These are phyloP conservation scores for Bombyx mandarina DNA, from an alignment of 1,140 invertebrate species.

Conservation along the genomic window DNA sequence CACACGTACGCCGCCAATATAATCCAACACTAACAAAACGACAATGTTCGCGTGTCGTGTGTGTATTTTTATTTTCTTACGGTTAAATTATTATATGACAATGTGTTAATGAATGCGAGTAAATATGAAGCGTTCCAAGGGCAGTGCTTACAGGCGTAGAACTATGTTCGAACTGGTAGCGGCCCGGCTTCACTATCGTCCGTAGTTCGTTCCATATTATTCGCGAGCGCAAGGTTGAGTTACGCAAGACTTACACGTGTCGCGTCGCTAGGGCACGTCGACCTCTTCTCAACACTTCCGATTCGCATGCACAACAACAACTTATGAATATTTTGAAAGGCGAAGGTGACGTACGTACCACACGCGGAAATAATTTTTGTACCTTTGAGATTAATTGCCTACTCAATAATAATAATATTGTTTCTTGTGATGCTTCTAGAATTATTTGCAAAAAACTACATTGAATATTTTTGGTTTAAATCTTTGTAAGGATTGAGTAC, in stretches of 20 bases:
- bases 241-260: slow-evolving; percentile 63
- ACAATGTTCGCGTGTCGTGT: too few species aligned
- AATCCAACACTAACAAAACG: too few species aligned
- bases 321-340: slow-evolving; percentile 50
- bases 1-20: too few species aligned
- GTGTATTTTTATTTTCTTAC: too few species aligned
- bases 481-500: slow-evolving; percentile 4
- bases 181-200: neutral
- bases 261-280: slow-evolving; percentile 26
- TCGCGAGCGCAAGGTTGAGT: slow-evolving; percentile 59
- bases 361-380: slow-evolving; percentile 29
- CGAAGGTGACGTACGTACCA: slow-evolving; percentile 29
- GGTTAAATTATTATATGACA: too few species aligned
- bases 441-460: neutral
- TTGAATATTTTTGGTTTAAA: slow-evolving; percentile 6
- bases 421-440: slow-evolving; percentile 2
- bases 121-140: too few species aligned
- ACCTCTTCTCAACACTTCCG: slow-evolving; percentile 63
- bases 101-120: neutral
- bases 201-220: slow-evolving; percentile 27
- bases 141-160: too few species aligned
- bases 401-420: neutral
- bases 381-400: slow-evolving; percentile 7
- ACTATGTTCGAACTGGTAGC: neutral
- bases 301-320: slow-evolving; percentile 57